Conservation (phyloP, 2,888 invertebrate genomes). For the Allophyes oxyacanthae region DNA sequence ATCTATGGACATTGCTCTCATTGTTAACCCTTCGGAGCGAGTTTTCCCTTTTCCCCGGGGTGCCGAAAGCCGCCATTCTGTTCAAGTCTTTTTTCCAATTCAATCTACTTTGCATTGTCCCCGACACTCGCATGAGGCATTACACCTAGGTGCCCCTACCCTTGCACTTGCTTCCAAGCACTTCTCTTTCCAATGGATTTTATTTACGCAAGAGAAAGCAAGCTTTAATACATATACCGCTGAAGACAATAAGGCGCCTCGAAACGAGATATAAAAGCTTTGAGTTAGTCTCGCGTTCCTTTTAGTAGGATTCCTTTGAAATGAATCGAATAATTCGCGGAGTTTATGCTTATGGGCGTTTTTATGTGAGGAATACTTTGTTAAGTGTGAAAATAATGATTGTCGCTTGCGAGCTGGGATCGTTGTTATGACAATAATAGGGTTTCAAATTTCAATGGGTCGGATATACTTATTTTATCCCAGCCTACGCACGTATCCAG, state of each 20-base stretch:
- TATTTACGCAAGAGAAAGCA: constrained; percentile 89
- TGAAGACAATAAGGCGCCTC: constrained; percentile 88
- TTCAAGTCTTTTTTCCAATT: constrained; percentile 87
- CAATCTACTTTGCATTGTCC: constrained; percentile 89
- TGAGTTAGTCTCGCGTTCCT: constrained; percentile 87
- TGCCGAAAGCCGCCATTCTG: constrained; percentile 82
- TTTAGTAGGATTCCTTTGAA: constrained; percentile 88
- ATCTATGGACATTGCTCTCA: constrained; percentile 76
- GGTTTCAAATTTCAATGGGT: constrained; percentile 59
- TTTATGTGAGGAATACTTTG: constrained; percentile 78
- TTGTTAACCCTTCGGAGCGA: constrained; percentile 82
- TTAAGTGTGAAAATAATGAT: constrained; percentile 77
- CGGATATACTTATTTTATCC: constrained; percentile 44
- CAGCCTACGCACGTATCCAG: constrained; percentile 31
- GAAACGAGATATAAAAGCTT: constrained; percentile 88
- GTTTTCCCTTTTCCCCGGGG: constrained; percentile 75
- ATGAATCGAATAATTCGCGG: constrained; percentile 88
- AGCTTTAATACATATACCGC: constrained; percentile 88
- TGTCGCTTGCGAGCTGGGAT: constrained; percentile 59
- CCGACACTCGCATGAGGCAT: constrained; percentile 87
- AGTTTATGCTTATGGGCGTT: constrained; percentile 82
- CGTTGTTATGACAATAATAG: constrained; percentile 61
- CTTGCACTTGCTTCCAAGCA: constrained; percentile 83
- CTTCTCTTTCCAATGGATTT: constrained; percentile 85
- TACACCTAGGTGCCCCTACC: constrained; percentile 81